These are phyloP conservation scores for Rhabdomys dilectus DNA, from an alignment of 2,113 vertebrate species.

Conservation along the genomic window DNA sequence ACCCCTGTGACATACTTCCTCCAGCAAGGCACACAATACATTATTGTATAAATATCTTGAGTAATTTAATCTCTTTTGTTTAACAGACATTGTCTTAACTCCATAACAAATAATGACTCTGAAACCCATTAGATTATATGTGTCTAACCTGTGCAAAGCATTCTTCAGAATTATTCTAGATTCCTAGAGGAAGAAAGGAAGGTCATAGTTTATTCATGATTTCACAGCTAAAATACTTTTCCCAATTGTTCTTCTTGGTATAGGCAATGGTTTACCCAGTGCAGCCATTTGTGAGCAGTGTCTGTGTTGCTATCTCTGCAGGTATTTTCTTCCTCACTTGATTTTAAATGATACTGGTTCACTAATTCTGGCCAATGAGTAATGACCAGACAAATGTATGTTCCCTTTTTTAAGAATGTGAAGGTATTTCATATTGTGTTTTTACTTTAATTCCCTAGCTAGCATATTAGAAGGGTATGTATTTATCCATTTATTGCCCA, in stretches of 20 bases:
- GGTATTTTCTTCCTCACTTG: not conserved
- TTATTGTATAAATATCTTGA: not conserved
- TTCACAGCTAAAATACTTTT: not conserved
- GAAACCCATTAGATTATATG: not conserved
- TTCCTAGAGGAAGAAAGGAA: not conserved
- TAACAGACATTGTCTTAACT: not conserved
- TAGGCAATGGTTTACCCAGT: no score
- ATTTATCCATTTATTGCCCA: not conserved
- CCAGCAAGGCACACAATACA: not conserved
- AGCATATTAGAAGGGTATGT: not conserved
- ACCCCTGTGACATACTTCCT: not conserved
- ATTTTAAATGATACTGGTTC: not conserved
- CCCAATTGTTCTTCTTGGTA: not conserved
- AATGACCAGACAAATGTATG: not conserved
- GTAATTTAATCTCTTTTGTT: not conserved
- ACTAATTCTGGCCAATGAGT: not conserved
- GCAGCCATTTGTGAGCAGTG: not conserved
- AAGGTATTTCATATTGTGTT: not conserved
- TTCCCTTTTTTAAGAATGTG: not conserved
- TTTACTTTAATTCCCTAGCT: not conserved
- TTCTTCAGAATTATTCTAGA: not conserved
- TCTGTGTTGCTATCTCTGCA: not conserved
- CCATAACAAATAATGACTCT: not conserved
- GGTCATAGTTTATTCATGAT: not conserved
- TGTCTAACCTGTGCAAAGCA: not conserved